Evolutionary conservation across 1,140 invertebrate genomes (phyloP).

Genomic region (Habropoda laboriosa): DNA sequence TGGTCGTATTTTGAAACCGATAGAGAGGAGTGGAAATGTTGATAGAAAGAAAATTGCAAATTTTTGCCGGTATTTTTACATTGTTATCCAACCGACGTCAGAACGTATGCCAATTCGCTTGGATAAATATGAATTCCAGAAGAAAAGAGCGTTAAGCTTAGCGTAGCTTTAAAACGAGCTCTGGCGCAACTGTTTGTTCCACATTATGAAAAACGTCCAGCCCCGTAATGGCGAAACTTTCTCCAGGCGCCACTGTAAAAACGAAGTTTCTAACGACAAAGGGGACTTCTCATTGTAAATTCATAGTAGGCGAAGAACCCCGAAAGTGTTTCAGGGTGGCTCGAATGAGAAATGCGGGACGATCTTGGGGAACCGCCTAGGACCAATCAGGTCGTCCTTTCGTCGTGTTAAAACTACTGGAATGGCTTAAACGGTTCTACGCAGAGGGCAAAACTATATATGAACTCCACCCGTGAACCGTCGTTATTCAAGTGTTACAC

Average conservation of each 20-base stretch:
- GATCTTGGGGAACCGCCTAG: constrained; percentile 61
- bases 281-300: constrained; percentile 43
- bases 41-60: no score
- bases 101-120: no score
- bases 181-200: constrained; percentile 25
- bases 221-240: constrained; percentile 37
- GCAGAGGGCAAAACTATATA: constrained; percentile 44
- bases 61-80: no score
- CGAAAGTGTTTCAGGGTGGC: constrained; percentile 65
- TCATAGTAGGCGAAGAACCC: constrained; percentile 49
- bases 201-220: constrained; percentile 31
- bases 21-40: no score
- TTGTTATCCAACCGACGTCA: no score
- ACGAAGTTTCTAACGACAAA: constrained; percentile 30
- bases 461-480: constrained; percentile 50
- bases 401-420: constrained; percentile 64
- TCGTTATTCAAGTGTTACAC: constrained; percentile 59
- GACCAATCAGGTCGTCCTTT: constrained; percentile 62
- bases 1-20: no score
- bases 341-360: constrained; percentile 58
- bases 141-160: neutral
- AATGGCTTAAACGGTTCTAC: constrained; percentile 63
- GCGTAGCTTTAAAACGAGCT: neutral
- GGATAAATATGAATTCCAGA: no score
- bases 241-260: constrained; percentile 24